These are phyloP conservation scores for Alviniconcha strummeri DNA, from an alignment of 2,888 invertebrate species.

Conservation along the genomic window DNA sequence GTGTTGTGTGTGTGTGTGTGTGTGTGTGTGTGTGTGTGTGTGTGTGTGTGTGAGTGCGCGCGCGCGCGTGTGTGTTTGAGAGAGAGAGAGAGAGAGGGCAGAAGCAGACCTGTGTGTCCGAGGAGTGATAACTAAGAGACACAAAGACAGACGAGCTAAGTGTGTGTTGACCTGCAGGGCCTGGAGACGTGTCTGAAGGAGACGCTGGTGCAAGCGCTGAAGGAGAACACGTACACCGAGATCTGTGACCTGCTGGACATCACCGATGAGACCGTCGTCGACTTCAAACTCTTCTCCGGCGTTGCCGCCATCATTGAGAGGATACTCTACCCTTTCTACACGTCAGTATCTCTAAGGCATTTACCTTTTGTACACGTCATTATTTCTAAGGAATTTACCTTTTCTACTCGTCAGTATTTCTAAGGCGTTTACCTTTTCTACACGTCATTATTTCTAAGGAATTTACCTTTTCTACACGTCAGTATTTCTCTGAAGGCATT, in stretches of 20 bases:
- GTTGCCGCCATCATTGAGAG: constrained; percentile 68
- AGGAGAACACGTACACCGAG: constrained; percentile 41
- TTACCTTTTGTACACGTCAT: no score
- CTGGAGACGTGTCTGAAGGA: constrained; percentile 64
- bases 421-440: no score
- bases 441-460: no score
- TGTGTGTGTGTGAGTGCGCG: no score
- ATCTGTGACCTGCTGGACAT: constrained; percentile 54
- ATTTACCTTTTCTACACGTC: no score
- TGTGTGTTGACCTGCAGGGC: constrained; percentile 48
- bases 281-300: constrained; percentile 65
- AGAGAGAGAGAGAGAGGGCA: no score
- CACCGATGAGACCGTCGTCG: constrained; percentile 53
- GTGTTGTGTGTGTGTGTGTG: neutral
- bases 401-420: no score
- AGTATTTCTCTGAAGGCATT: no score
- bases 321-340: constrained; percentile 63
- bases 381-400: no score
- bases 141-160: no score
- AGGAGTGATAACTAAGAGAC: neutral
- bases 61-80: no score
- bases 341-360: constrained; percentile 4
- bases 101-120: neutral
- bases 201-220: constrained; percentile 65
- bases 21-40: constrained; percentile 13